phyloP scores from a whole-genome alignment of 2,888 invertebrate genomes.

The Trachelus troglodyta region DNA sequence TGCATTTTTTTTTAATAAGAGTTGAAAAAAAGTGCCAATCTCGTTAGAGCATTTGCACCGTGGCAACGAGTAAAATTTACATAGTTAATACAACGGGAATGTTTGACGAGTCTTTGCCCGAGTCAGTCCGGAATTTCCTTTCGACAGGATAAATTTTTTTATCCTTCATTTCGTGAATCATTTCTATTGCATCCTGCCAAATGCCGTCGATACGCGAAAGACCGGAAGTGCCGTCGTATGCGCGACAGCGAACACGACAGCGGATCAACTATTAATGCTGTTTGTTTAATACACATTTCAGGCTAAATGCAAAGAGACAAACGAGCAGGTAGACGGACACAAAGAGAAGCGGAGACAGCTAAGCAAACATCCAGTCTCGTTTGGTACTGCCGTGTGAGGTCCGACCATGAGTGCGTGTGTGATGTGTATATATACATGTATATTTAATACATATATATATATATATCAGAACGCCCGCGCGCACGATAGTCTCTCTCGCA shows the following conservation, averaged over 20 bases:
- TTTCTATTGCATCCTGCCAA: neutral
- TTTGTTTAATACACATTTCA: slow-evolving; percentile 47
- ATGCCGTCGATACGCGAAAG: neutral
- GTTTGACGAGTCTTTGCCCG: neutral
- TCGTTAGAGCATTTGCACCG: neutral
- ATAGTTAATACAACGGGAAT: neutral
- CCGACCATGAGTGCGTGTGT: neutral
- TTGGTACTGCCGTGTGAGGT: slow-evolving; percentile 26
- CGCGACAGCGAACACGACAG: slow-evolving; percentile 11
- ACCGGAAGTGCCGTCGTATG: slow-evolving; percentile 3
- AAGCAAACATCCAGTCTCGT: slow-evolving; percentile 53
- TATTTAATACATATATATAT: neutral
- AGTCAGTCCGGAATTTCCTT: neutral
- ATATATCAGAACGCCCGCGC: neutral
- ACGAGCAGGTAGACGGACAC: slow-evolving; percentile 47
- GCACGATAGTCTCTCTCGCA: neutral
- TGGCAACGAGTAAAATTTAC: neutral
- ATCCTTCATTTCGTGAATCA: neutral
- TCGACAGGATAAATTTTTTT: neutral
- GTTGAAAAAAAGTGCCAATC: neutral
- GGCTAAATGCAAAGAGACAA: slow-evolving; percentile 46
- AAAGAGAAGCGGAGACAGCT: slow-evolving; percentile 50
- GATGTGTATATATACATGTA: neutral
- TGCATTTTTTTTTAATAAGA: neutral
- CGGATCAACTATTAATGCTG: slow-evolving; percentile 49